A percentile compares a stretch with the other conserved stretches of the same genome.
Evolutionary conservation across 2,888 invertebrate species (phyloP).

Genomic region (Limnephilus auricula): DNA sequence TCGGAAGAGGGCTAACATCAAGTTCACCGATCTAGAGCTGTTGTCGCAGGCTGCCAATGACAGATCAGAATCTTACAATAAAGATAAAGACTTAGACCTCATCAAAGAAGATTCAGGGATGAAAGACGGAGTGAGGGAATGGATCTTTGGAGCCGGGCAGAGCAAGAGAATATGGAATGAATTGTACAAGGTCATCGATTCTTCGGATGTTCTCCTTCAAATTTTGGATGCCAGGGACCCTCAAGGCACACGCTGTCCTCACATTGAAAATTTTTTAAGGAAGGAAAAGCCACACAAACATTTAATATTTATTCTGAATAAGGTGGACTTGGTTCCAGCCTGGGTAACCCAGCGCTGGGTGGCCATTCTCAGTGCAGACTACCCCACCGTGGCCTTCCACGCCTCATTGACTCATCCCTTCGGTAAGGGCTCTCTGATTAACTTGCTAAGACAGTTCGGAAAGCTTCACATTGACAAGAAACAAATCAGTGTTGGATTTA

Average conservation of each 20-base stretch:
- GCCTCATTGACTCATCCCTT: constrained; percentile 99
- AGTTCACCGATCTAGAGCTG: constrained; percentile 86
- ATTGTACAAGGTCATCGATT: constrained; percentile 98
- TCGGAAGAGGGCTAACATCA: constrained; percentile 92
- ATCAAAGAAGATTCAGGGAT: constrained; percentile 89
- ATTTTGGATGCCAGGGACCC: constrained; percentile 98
- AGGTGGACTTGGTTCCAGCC: constrained; percentile 96
- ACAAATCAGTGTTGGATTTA: constrained; percentile 98
- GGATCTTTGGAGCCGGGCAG: constrained; percentile 97
- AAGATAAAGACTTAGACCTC: constrained; percentile 89
- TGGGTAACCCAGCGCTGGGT: constrained; percentile 99
- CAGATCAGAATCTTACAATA: constrained; percentile 86
- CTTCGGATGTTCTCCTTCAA: constrained; percentile 97
- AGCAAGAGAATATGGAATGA: constrained; percentile 99
- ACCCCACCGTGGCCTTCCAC: constrained; percentile 98
- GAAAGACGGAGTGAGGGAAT: constrained; percentile 90
- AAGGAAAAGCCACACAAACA: constrained; percentile 98
- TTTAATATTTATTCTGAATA: constrained; percentile 97
- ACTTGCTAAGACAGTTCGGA: constrained; percentile 95
- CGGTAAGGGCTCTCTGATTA: constrained; percentile 97
- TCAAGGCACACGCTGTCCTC: constrained; percentile 94
- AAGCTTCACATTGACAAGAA: constrained; percentile 97
- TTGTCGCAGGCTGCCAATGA: constrained; percentile 85
- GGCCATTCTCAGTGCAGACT: constrained; percentile 93
- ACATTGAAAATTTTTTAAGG: constrained; percentile 93